Base-by-base conservation (phyloP, 2,797 vertebrate species). In the Clarias pachynema region DNA sequence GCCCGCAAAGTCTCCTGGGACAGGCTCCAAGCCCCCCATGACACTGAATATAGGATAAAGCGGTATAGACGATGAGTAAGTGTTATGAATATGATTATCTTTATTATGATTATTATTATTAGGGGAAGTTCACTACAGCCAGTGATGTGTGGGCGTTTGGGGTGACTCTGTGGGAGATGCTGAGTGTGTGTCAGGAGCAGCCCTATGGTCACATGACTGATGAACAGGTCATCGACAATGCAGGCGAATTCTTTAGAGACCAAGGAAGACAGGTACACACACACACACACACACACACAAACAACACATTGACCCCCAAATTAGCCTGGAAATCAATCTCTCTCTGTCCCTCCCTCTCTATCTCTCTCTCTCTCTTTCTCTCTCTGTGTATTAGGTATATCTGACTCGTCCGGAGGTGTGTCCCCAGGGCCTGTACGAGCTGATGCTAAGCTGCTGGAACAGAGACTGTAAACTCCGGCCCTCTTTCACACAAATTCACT, bases 111-210 rank as follows among this genome's bases (percentile, higher is more conserved):
- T 63, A 59, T 34, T 62, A 49, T 80, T 66, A 24, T 68, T 90
- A 98, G 97, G 97, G 98, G 0, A 99, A 98, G 86, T 98, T 99
- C 93, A 98, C 97, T 0, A 97, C 97, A 0, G 97, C 97, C 37
- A 98, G 97, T 1, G 98, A 98, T 0, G 97, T 97, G 89, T 99
- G 98, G 97, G 98, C 98, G 0, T 98, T 99, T 0, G 98, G 97
- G 0, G 97, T 99, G 88, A 99, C 98, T 0, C 93, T 99, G 81
- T 99, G 98, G 98, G 98, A 98, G 93, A 97, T 98, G 93, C 92
- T 99, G 89, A 97, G 96, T 79, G 95, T 98, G 81, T 99, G 97
- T 92, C 96, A 98, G 89, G 97, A 97, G 90, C 97, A 98, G 93
- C 97, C 97, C 0, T 99, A 98, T 87, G 96, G 96, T 69, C 95